Evolutionary conservation across 2,797 vertebrate genomes (phyloP).

Genomic region (Hybognathus amarus): DNA sequence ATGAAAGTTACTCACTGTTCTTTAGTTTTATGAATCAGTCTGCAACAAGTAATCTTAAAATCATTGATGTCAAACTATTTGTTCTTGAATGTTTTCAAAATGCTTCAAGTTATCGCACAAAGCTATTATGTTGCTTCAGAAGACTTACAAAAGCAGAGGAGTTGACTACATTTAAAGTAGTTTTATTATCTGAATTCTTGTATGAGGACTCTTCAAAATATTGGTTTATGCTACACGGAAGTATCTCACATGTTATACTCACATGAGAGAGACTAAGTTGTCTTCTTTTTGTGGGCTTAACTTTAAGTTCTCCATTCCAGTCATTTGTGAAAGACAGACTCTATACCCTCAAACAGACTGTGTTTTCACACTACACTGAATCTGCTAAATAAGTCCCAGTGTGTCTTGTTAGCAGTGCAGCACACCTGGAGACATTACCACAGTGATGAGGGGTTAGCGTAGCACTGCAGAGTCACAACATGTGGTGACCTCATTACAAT

Average conservation of each 20-base stretch:
- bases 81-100: not conserved
- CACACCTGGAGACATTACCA: conserved; percentile 53
- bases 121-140: not conserved
- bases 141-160: not conserved
- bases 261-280: conserved; percentile 2
- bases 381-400: conserved; percentile 58
- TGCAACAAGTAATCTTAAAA: not conserved
- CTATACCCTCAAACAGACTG: conserved; percentile 52
- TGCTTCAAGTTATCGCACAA: not conserved
- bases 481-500: conserved; percentile 16
- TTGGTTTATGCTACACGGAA: not conserved
- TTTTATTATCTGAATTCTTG: not conserved
- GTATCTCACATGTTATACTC: not conserved
- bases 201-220: too few relatives aligned
- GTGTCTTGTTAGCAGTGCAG: conserved; percentile 59
- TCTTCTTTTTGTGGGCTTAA: not conserved
- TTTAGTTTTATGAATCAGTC: not conserved
- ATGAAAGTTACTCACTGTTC: not conserved
- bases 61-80: not conserved
- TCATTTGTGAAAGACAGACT: conserved; percentile 19
- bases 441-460: conserved; percentile 22
- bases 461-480: conserved; percentile 14
- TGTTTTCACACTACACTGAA: conserved; percentile 56
- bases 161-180: too few relatives aligned
- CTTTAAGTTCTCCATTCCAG: conserved; percentile 10